Conservation (phyloP, 2,113 vertebrate species). For the Piaya cayana region DNA sequence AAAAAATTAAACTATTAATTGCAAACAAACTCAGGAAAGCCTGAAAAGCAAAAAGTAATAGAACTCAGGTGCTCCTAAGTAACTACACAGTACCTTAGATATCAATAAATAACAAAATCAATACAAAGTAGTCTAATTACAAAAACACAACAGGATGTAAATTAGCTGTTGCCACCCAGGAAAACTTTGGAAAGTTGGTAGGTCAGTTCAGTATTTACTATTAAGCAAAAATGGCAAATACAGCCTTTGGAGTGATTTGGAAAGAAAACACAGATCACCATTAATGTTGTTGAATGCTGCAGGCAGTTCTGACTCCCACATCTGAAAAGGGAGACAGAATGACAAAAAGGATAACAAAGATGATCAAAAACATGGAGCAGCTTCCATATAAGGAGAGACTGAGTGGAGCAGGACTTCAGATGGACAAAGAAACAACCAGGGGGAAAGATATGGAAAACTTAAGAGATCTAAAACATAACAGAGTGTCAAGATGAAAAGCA, state of each 20-base stretch:
- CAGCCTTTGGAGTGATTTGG: not conserved
- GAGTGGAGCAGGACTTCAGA: not conserved
- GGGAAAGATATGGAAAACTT: not conserved
- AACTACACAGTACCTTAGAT: not conserved
- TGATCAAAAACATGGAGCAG: slow-evolving; percentile 7
- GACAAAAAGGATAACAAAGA: slow-evolving; percentile 26
- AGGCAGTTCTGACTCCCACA: not conserved
- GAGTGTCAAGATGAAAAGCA: not conserved
- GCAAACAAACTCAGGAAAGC: not conserved
- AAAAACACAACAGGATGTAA: not conserved
- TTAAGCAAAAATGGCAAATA: not conserved
- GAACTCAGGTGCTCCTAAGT: not conserved
- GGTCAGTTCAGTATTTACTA: not conserved
- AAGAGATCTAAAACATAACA: not conserved
- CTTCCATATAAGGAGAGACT: slow-evolving; percentile 4
- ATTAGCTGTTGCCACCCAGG: not conserved
- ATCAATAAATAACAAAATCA: not conserved
- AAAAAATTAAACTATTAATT: not conserved
- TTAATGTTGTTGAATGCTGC: not conserved
- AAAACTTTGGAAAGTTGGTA: not conserved
- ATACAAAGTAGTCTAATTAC: not conserved
- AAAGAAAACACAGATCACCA: not conserved
- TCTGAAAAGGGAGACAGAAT: slow-evolving; percentile 51
- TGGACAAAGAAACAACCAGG: not conserved
- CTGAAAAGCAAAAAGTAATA: not conserved